Base-by-base conservation (phyloP, 2,113 vertebrate genomes). In the Poecilia latipinna region DNA sequence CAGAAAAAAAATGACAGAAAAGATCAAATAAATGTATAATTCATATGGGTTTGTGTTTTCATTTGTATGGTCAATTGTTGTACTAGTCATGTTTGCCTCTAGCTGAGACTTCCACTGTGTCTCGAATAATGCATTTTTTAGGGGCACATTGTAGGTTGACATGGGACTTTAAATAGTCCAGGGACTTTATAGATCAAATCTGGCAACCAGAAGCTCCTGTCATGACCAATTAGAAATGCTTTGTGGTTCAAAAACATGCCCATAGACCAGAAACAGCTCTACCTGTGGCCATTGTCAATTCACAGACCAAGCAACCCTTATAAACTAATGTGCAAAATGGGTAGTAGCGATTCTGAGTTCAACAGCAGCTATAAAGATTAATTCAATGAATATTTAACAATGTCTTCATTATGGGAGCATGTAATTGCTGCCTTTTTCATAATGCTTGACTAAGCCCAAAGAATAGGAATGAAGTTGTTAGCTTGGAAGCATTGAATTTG, bases 181-280 rank as follows among this genome's bases (percentile, higher is more conserved):
- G 64, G 24, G 77, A 66, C 66, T 89, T 82, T 78, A 75, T 74
- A 86, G 77, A 90, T 91, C 78, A 82, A 83, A 86, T 84, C 84
- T 87, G 87, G 82, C 89, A 91, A 85, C 75, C 85, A 90, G 88
- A 89, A 89, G 86, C 75, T 88, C 74, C 89, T 88, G 91, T 92
- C 90, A 90, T 57, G 77, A 88, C 72, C 80, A 89, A 89, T 92
- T 90, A 92, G 77, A 90, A 86, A 91, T 84, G 88, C 80, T 86
- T 64, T 85, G 82, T 86, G 82, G 87, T 75, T 89, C 86, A 77
- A 74, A 86, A 81, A 72, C 19, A 74, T 8, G 33, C 86, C 86
- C 48, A 72, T 75, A 82, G 86, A 80, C 82, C 81, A 39, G 61
- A 86, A 71, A 80, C 77, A 54, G 64, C 72, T 79, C 77, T 82